Evolutionary conservation across 2,888 invertebrate genomes (phyloP).

Genomic region (Lepeophtheirus nordmannii): DNA sequence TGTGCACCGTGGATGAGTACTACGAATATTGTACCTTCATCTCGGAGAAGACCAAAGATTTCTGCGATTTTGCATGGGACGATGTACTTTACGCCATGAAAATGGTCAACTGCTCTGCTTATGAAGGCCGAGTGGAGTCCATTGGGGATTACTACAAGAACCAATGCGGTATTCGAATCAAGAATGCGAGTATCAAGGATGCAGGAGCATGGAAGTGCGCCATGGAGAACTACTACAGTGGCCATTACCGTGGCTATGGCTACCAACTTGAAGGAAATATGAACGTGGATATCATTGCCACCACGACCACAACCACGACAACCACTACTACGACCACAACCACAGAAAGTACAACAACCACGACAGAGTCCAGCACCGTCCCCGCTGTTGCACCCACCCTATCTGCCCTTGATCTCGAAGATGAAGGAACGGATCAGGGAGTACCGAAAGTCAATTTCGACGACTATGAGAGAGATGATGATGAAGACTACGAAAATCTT

Average conservation of each 20-base stretch:
- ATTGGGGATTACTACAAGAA: background rate
- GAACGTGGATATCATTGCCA: background rate
- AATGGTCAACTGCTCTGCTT: slow-evolving; percentile 9
- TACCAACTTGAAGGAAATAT: slow-evolving; percentile 8
- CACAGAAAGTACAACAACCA: slow-evolving; percentile 2
- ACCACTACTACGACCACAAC: slow-evolving; percentile 21
- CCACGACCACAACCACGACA: slow-evolving; percentile 13
- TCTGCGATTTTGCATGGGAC: slow-evolving; percentile 16
- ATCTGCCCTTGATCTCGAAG: background rate
- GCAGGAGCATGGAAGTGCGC: slow-evolving; percentile 13
- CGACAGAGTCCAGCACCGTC: background rate
- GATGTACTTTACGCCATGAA: background rate
- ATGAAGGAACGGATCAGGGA: background rate
- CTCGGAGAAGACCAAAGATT: background rate
- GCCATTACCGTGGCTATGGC: slow-evolving; percentile 15
- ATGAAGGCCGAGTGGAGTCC: background rate
- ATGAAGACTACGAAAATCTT: slow-evolving; percentile 1
- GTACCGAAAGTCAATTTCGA: background rate
- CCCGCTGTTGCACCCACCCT: background rate
- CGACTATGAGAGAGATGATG: background rate
- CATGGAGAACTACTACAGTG: slow-evolving; percentile 12
- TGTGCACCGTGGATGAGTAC: slow-evolving; percentile 12
- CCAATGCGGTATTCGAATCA: slow-evolving; percentile 10
- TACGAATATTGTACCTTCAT: slow-evolving; percentile 19
- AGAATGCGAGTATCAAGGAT: slow-evolving; percentile 11